Conservation (phyloP, 2,888 invertebrate species). For the Drosophila falleni region DNA sequence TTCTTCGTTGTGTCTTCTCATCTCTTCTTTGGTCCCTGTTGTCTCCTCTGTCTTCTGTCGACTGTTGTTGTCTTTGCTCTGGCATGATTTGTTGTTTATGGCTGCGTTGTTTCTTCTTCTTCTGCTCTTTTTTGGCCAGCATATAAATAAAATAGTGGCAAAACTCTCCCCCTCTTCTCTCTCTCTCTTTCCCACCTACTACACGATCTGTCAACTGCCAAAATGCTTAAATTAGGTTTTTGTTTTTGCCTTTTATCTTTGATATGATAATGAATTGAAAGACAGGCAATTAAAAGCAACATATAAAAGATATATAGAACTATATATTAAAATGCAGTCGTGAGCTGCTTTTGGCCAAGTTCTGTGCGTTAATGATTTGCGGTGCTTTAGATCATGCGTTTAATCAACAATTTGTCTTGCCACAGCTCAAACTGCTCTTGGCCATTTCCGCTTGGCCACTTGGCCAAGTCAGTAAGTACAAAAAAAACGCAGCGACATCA, state of each 20-base stretch:
- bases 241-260: slow-evolving; percentile 8
- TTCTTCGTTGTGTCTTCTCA: slow-evolving; percentile 30
- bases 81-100: slow-evolving; percentile 81
- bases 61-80: slow-evolving; percentile 59
- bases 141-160: slow-evolving; percentile 75
- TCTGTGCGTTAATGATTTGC: slow-evolving; percentile 25
- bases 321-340: neutral
- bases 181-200: neutral
- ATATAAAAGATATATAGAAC: slow-evolving; percentile 1
- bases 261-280: slow-evolving; percentile 54
- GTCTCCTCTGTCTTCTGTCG: slow-evolving; percentile 27
- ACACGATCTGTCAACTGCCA: slow-evolving; percentile 53
- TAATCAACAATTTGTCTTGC: slow-evolving; percentile 57
- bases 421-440: slow-evolving; percentile 4
- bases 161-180: slow-evolving; percentile 44
- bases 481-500: slow-evolving; percentile 19
- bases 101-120: slow-evolving; percentile 55
- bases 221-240: slow-evolving; percentile 63
- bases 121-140: slow-evolving; percentile 39
- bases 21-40: slow-evolving; percentile 1
- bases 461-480: neutral
- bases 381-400: slow-evolving; percentile 30
- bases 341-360: slow-evolving; percentile 5
- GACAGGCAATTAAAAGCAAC: slow-evolving; percentile 69
- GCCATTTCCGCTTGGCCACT: slow-evolving; percentile 49